Evolutionary conservation across 64 coral and sea anemone genomes (phyloP).

Genomic region (Montipora efflorescens): DNA sequence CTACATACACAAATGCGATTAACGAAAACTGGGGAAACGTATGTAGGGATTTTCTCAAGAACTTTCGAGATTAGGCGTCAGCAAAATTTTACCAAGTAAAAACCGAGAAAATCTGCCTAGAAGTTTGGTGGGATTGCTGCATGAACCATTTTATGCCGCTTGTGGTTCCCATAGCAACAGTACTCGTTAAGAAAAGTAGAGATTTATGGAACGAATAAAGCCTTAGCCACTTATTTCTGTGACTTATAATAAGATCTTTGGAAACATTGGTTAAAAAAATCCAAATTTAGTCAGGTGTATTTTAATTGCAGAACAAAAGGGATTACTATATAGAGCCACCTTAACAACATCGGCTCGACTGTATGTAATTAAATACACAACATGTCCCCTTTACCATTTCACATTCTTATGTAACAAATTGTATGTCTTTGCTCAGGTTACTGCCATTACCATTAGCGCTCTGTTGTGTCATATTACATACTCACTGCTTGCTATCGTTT

Average conservation of each 20-base stretch:
- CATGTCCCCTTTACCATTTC: too few relatives aligned
- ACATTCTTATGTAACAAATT: too few relatives aligned
- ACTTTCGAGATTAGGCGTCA: background rate
- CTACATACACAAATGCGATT: background rate
- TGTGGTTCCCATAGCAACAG: conserved; percentile 11
- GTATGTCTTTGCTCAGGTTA: too few relatives aligned
- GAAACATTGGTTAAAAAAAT: too few relatives aligned
- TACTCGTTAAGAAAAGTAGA: background rate
- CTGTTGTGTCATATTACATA: too few relatives aligned
- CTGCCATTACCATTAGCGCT: too few relatives aligned
- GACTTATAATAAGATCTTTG: background rate
- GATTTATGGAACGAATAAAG: background rate
- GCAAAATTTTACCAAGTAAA: conserved; percentile 16
- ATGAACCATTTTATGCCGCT: background rate
- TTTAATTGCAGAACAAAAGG: conserved; percentile 13
- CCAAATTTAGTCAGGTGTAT: too few relatives aligned
- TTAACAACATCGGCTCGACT: background rate
- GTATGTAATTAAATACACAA: background rate
- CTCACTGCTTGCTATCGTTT: too few relatives aligned
- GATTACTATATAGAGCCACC: background rate
- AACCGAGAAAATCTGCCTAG: conserved; percentile 1
- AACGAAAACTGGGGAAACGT: background rate
- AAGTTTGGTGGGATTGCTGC: background rate
- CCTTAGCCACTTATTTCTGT: background rate
- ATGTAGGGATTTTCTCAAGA: background rate